Conservation (phyloP, 35 echinoderm and acorn worm genomes). For the Stichopus chloronotus region DNA sequence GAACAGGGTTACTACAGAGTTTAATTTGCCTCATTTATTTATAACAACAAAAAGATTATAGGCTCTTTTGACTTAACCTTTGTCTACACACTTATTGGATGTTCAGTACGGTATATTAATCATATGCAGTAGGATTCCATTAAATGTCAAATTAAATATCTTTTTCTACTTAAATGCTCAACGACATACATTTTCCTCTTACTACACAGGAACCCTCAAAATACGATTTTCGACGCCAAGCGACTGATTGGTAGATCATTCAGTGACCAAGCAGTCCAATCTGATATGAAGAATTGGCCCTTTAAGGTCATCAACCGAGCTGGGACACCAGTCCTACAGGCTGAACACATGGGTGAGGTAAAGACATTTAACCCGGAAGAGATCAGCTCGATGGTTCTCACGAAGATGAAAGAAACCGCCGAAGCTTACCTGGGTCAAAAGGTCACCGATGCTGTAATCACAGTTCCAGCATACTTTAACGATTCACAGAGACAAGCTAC, state of each 20-base stretch:
- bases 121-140: too few species aligned
- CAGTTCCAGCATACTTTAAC: slow-evolving; percentile 83
- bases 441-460: slow-evolving; percentile 81
- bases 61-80: too few species aligned
- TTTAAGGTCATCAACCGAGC: slow-evolving; percentile 61
- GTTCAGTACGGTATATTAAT: too few species aligned
- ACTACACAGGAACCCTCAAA: background rate
- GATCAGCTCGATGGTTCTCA: slow-evolving; percentile 51
- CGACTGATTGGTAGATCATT: slow-evolving; percentile 80
- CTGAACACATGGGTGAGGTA: background rate
- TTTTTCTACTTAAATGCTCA: too few species aligned
- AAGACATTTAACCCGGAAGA: slow-evolving; percentile 61
- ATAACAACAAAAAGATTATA: too few species aligned
- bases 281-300: slow-evolving; percentile 93
- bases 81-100: too few species aligned
- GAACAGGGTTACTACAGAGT: too few species aligned
- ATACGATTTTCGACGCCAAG: slow-evolving; percentile 92
- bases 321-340: slow-evolving; percentile 34
- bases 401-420: slow-evolving; percentile 62
- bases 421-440: slow-evolving; percentile 65
- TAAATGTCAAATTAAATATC: too few species aligned
- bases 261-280: slow-evolving; percentile 71
- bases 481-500: slow-evolving; percentile 81
- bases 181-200: background rate
- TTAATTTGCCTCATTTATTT: too few species aligned